Conservation (phyloP, 2,113 vertebrate species). For the Microtus richardsoni region DNA sequence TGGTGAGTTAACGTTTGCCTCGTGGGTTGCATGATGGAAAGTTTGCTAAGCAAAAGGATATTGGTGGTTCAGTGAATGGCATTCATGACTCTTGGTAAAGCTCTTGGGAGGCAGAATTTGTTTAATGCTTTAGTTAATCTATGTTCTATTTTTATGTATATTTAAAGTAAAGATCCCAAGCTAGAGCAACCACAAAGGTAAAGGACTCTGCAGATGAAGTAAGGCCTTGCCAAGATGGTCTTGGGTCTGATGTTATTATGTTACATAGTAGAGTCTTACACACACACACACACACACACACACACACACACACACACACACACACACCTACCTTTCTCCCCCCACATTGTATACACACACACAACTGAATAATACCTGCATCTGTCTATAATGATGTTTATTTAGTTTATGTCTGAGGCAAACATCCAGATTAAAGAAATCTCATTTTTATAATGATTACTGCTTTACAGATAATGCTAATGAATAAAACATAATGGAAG, state of each 20-base stretch:
- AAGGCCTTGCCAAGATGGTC: not conserved
- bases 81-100: not conserved
- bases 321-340: fast-evolving
- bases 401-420: constrained; percentile 5
- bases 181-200: not conserved
- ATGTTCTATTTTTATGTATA: not conserved
- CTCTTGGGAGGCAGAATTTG: not conserved
- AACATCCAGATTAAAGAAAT: not conserved
- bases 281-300: not conserved
- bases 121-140: not conserved
- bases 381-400: not conserved
- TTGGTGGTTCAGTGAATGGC: constrained; percentile 12
- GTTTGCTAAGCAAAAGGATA: not conserved
- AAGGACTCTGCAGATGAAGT: constrained; percentile 3
- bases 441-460: not conserved
- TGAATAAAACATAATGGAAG: constrained; percentile 2
- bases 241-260: not conserved
- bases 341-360: not conserved
- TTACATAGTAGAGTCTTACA: not conserved
- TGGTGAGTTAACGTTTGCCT: constrained; percentile 69
- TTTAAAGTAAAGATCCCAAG: not conserved
- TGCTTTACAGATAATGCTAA: not conserved
- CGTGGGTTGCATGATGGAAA: constrained; percentile 23
- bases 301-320: not conserved
- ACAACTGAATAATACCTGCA: not conserved